Percentiles rank a stretch among this genome's conserved stretches.
Conservation (phyloP, 2,797 vertebrate genomes). For the Pseudotriccus pelzelni region DNA sequence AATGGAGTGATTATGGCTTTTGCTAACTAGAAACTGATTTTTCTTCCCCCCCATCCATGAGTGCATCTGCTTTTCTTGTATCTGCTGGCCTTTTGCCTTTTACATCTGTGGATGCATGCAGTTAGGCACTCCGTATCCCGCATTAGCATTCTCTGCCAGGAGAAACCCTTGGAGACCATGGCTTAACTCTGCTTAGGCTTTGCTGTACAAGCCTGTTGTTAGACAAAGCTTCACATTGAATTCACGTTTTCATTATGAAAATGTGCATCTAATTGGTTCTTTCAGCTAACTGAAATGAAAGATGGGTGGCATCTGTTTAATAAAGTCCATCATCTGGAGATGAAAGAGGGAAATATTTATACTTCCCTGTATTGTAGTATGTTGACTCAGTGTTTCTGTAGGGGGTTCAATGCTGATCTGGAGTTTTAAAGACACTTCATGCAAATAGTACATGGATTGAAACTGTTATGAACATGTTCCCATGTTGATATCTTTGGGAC, state of each 20-base stretch:
- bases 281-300: slow-evolving; percentile 8
- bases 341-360: not conserved
- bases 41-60: accelerated
- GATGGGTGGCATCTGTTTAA: slow-evolving; percentile 29
- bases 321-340: not conserved
- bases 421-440: not conserved
- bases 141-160: not conserved
- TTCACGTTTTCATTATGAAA: slow-evolving; percentile 15
- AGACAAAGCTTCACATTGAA: slow-evolving; percentile 13
- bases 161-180: not conserved
- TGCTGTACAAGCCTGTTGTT: slow-evolving; percentile 16
- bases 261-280: slow-evolving; percentile 20
- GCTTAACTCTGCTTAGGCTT: slow-evolving; percentile 38
- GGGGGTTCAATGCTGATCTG: not conserved
- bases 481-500: not conserved
- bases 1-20: not conserved
- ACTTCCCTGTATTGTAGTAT: not conserved
- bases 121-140: not conserved
- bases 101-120: not conserved
- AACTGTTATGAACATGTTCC: not conserved
- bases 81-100: not conserved
- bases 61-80: not conserved
- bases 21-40: not conserved
- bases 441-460: not conserved
- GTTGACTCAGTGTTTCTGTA: not conserved